These are phyloP conservation scores for Ramazzottius varieornatus DNA, from an alignment of 2,888 invertebrate species.

Conservation along the genomic window DNA sequence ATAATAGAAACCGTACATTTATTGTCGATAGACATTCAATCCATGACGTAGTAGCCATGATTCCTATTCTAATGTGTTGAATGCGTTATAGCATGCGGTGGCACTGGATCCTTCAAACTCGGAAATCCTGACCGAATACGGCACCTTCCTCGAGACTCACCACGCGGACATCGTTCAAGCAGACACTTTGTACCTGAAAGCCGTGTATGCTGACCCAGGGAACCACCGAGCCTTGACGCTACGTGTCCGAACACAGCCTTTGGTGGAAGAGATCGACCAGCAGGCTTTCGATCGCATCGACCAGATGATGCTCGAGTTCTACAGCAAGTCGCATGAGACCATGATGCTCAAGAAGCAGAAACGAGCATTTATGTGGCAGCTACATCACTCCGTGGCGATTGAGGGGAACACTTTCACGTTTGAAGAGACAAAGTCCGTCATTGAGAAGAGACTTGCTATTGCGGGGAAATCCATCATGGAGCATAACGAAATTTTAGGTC, in stretches of 20 bases:
- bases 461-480: constrained; percentile 77
- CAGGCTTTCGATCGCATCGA: constrained; percentile 50
- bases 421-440: constrained; percentile 59
- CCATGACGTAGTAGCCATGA: too few relatives aligned
- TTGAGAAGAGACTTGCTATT: constrained; percentile 53
- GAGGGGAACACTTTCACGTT: constrained; percentile 92
- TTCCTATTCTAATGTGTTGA: not conserved
- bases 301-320: constrained; percentile 29
- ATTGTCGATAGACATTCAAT: too few relatives aligned
- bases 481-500: constrained; percentile 77
- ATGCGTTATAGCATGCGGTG: constrained; percentile 43
- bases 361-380: constrained; percentile 34
- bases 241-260: constrained; percentile 52
- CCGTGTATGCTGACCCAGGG: constrained; percentile 52
- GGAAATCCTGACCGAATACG: constrained; percentile 67
- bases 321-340: constrained; percentile 33
- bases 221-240: constrained; percentile 34
- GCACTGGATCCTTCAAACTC: constrained; percentile 71
- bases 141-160: constrained; percentile 64
- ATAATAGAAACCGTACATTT: too few relatives aligned
- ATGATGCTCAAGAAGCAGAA: constrained; percentile 20
- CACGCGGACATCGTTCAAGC: constrained; percentile 60
- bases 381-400: constrained; percentile 85
- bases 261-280: constrained; percentile 61
- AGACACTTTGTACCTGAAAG: constrained; percentile 57